Conservation (phyloP, 1,140 invertebrate species). For the Euwallacea fornicatus region DNA sequence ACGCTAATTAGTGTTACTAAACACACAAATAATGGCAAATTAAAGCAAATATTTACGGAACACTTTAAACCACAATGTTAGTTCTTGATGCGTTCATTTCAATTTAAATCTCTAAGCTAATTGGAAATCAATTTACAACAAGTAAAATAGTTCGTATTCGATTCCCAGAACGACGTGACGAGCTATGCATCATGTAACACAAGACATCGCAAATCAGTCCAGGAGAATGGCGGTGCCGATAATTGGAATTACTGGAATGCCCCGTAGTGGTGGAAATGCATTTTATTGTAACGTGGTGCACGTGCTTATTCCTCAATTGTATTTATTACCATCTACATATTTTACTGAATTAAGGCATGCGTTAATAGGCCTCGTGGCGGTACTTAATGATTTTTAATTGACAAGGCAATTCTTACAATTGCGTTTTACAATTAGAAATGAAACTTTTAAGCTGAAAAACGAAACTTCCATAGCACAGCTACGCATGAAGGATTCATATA, state of each 20-base stretch:
- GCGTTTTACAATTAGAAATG: too few relatives aligned
- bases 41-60: constrained; percentile 3
- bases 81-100: background rate
- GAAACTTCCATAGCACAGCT: too few relatives aligned
- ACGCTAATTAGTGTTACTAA: too few relatives aligned
- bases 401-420: too few relatives aligned
- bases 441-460: too few relatives aligned
- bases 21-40: background rate
- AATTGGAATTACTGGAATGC: constrained; percentile 5
- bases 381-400: too few relatives aligned
- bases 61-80: constrained; percentile 4
- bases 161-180: background rate
- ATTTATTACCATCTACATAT: background rate
- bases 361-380: too few relatives aligned
- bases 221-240: background rate
- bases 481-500: too few relatives aligned
- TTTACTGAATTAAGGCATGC: too few relatives aligned
- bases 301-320: constrained; percentile 11
- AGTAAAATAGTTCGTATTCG: constrained; percentile 14
- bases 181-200: background rate
- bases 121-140: constrained; percentile 11
- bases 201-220: background rate
- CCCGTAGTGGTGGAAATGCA: background rate
- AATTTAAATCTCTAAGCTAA: constrained; percentile 14
- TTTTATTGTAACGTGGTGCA: constrained; percentile 21